phyloP scores from a whole-genome alignment of 2,797 vertebrate species.

The Gephyroberyx darwinii region DNA sequence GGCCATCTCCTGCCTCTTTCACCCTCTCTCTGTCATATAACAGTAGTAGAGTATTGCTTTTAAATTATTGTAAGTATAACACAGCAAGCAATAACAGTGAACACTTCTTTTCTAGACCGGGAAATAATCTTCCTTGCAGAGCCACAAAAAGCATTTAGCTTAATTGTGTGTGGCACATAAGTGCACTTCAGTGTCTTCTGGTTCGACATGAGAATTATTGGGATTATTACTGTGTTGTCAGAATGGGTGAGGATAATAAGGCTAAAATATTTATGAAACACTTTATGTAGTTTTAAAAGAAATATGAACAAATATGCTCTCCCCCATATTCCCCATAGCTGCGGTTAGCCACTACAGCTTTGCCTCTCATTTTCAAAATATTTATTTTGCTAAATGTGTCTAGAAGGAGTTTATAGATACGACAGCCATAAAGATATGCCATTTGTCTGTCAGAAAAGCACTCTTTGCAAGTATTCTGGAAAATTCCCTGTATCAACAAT shows the following conservation, averaged over 20 bases:
- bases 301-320: constrained; percentile 44
- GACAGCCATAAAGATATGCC: constrained; percentile 34
- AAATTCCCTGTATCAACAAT: constrained; percentile 47
- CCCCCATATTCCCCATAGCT: constrained; percentile 20
- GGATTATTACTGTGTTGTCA: constrained; percentile 50
- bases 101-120: constrained; percentile 47
- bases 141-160: constrained; percentile 55
- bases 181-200: constrained; percentile 59
- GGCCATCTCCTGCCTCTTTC: constrained; percentile 18
- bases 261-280: constrained; percentile 60
- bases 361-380: constrained; percentile 20
- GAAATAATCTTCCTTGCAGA: constrained; percentile 41
- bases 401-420: constrained; percentile 44
- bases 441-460: constrained; percentile 56
- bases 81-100: constrained; percentile 32
- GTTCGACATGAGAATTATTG: constrained; percentile 44
- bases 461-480: constrained; percentile 46
- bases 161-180: constrained; percentile 57
- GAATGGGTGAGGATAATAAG: constrained; percentile 37
- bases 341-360: neutral
- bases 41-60: constrained; percentile 5
- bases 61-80: constrained; percentile 32
- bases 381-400: constrained; percentile 50
- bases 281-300: constrained; percentile 40
- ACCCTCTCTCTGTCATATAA: constrained; percentile 22